A percentile compares a stretch with the other conserved stretches of the same genome.
These are phyloP conservation scores for Ageneiosus marmoratus DNA, from an alignment of 2,113 vertebrate species.

Conservation along the genomic window DNA sequence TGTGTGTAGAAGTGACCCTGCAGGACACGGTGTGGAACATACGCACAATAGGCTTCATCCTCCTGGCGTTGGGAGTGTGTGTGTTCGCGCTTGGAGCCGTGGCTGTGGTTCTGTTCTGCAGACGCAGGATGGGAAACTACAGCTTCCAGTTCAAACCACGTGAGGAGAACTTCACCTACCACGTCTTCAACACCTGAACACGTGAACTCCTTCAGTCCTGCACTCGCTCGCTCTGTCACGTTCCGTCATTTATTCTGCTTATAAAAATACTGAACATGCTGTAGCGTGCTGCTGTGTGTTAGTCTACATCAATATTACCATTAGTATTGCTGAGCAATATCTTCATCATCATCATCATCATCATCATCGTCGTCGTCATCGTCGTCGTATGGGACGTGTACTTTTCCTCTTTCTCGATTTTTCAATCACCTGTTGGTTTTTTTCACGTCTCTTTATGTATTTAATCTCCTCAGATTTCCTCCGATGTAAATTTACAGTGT, in stretches of 20 bases:
- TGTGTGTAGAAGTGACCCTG: neutral
- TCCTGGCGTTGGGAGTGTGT: constrained; percentile 64
- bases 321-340: constrained; percentile 4
- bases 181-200: constrained; percentile 63
- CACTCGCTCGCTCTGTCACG: neutral
- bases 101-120: constrained; percentile 63
- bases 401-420: no score
- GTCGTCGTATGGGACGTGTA: neutral
- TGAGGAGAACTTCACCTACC: constrained; percentile 69
- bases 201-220: neutral
- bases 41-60: constrained; percentile 56
- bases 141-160: constrained; percentile 68
- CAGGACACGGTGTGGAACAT: neutral
- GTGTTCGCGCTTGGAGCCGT: constrained; percentile 29
- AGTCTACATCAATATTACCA: neutral
- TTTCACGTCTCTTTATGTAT: neutral
- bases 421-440: neutral
- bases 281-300: neutral
- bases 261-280: neutral
- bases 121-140: constrained; percentile 73
- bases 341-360: neutral
- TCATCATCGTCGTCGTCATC: neutral
- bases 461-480: neutral
- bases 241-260: neutral
- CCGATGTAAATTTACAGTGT: neutral